These are phyloP conservation scores for Opisthograptis luteolata DNA, from an alignment of 2,888 invertebrate species.

Conservation along the genomic window DNA sequence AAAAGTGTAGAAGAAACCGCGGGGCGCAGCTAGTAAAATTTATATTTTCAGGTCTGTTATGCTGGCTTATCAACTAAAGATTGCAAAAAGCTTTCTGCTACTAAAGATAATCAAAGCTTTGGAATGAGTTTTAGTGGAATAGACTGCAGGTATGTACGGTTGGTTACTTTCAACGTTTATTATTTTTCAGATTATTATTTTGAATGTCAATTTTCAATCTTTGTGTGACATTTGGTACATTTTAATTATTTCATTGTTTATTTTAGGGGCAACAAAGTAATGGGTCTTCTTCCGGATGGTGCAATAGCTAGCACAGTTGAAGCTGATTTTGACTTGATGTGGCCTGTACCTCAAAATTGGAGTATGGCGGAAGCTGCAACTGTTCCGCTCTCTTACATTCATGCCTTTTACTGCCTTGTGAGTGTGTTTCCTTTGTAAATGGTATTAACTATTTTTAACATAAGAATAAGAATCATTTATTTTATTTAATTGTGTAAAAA, in stretches of 20 bases:
- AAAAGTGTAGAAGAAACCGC: too few relatives aligned
- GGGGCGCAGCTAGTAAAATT: too few relatives aligned
- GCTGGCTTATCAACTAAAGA: constrained; percentile 11
- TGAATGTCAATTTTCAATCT: not conserved
- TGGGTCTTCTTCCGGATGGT: constrained; percentile 81
- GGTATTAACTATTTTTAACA: too few relatives aligned
- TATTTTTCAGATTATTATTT: too few relatives aligned
- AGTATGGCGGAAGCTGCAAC: constrained; percentile 87
- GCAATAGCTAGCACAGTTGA: constrained; percentile 80
- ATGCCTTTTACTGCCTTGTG: constrained; percentile 58
- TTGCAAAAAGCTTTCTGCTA: not conserved
- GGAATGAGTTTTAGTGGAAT: constrained; percentile 30
- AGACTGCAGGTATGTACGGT: constrained; percentile 22
- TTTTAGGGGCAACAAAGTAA: constrained; percentile 72
- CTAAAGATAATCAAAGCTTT: constrained; percentile 1
- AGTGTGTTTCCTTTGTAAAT: constrained; percentile 1
- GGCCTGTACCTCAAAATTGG: constrained; percentile 87
- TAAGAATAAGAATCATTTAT: too few relatives aligned
- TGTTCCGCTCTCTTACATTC: constrained; percentile 87
- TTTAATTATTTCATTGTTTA: not conserved
- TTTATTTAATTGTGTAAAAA: too few relatives aligned
- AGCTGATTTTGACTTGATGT: constrained; percentile 71
- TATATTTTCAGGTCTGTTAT: constrained; percentile 16
- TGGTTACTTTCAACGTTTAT: too few relatives aligned
- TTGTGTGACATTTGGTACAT: not conserved